Base-by-base conservation (phyloP, 2,888 invertebrate genomes). In the Adelphocoris suturalis region DNA sequence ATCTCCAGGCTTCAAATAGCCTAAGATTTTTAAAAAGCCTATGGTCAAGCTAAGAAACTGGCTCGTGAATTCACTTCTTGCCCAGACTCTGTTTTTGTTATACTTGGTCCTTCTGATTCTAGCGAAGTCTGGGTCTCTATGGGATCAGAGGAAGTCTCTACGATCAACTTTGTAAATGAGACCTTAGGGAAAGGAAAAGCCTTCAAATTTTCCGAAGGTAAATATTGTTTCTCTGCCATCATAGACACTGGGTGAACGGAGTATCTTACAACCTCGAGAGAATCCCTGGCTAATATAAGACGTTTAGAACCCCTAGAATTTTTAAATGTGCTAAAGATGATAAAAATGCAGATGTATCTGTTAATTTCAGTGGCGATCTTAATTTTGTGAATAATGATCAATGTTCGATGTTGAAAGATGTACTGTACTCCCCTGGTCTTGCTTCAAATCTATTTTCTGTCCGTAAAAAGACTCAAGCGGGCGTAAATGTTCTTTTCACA, bases 61-160 rank as follows among this genome's bases (percentile, higher is more conserved):
- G 27, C 80, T 13, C 27, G 16, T 0, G 37, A 28, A 28, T 80
- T 80, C 28, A 12, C 9, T 2, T 12, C 80, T 37, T 37, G 12
- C n/a, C 80, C 80, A 28, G 80, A 80, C 37, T 46, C 80, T 3
- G 80, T 28, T 0, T 80, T 80, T 13, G 80, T 37, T n/a, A 80
- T 80, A 2, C 7, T 37, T 0, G 37, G 80, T 14, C 37, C 80
- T 0, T 11, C 27, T n/a, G 47, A 46, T 46, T 14, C 46, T 47
- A 46, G 14, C 13, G 47, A 81, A n/a, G 81, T 19, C 12, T 48
- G 19, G 47, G 47, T 46, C 37, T 37, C 37, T 2, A 37, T 37
- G 37, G 81, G 47, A 0, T 0, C 9, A 12, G 46, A 81, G 47
- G 47, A 46, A 2, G 47, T n/a, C 47, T 16, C 46, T 2, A 28